A percentile compares a stretch with the other conserved stretches of the same genome.
Conservation (phyloP, 2,797 vertebrate species). For the Siniperca obscura region DNA sequence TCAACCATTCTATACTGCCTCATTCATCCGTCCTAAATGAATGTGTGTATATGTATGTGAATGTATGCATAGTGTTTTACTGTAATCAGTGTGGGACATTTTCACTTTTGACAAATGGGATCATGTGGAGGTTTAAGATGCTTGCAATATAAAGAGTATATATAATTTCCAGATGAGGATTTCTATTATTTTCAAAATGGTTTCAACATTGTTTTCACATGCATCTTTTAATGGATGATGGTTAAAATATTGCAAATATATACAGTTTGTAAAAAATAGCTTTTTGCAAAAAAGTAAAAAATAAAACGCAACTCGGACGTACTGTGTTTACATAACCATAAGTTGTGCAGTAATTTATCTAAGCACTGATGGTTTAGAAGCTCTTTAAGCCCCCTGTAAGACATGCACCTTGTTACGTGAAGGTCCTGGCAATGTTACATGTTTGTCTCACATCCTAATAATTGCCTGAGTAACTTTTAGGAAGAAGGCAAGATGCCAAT, state of each 20-base stretch:
- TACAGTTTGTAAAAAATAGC: no score
- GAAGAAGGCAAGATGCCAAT: no score
- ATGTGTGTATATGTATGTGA: conserved; percentile 2
- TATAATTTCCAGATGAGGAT: not conserved
- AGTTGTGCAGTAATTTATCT: no score
- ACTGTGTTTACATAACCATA: no score
- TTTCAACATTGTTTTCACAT: not conserved
- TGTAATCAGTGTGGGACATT: not conserved
- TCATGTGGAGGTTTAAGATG: not conserved
- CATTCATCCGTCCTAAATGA: not conserved
- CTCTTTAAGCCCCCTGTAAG: no score
- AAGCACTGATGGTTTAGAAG: no score
- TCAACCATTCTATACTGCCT: not conserved
- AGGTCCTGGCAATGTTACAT: no score
- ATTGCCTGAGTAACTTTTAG: no score
- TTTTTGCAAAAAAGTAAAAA: no score
- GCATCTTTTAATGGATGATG: not conserved
- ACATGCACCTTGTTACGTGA: no score
- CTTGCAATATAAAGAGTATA: not conserved
- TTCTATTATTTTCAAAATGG: not conserved
- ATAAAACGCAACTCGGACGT: no score
- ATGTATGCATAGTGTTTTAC: not conserved
- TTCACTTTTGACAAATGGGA: not conserved
- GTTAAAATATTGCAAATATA: not conserved
- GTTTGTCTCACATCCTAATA: no score